Evolutionary conservation across 2,888 invertebrate species (phyloP), one percentile per base, ranked within the genome.

Genomic region (Euplexia lucipara): DNA sequence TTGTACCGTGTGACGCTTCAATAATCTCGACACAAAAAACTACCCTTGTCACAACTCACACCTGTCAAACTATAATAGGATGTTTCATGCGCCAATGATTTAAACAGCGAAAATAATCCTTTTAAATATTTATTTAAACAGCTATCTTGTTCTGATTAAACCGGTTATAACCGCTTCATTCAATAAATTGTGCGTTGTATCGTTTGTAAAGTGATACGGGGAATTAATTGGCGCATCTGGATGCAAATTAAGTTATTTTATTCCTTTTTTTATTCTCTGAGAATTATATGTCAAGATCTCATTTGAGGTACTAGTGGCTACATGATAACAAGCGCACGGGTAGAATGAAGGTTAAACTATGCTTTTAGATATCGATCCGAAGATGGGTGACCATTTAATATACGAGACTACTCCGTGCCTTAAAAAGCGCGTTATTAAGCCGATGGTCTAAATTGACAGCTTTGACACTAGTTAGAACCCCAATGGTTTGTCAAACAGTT

Each of bases 1-100:
- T 85, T 84, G 75, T 82, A 49, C 49, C 10, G 18, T 26, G 77
- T 69, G 72, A 79, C 84, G 86, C 81, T 64, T 83, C 81, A 86
- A 84, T 78, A 83, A 80, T 56, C 54, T 30, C 41, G 3, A 22
- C 37, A 78, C 65, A 86, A 87, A 89, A 88, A 77, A 53, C 57
- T 69, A 87, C 86, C 88, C 87, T 86, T 78, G 83, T 91, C 91
- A 89, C 32, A 14, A 44, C 68, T 37, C 42, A 32, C 90, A 89
- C 89, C 91, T 91, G 90, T 83, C 83, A 78, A 75, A 79, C 79
- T 78, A 82, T 87, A 86, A 89, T 88, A 82, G 83, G 81, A 83
- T 84, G 81, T 86, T 88, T 86, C 81, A 82, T 84, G 81, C 81
- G 42, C 81, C 82, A 82, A 83, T 82, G 62, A 62, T 68, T 74